Base-by-base conservation (phyloP, 2,797 vertebrate species). In the Pipistrellus kuhlii region DNA sequence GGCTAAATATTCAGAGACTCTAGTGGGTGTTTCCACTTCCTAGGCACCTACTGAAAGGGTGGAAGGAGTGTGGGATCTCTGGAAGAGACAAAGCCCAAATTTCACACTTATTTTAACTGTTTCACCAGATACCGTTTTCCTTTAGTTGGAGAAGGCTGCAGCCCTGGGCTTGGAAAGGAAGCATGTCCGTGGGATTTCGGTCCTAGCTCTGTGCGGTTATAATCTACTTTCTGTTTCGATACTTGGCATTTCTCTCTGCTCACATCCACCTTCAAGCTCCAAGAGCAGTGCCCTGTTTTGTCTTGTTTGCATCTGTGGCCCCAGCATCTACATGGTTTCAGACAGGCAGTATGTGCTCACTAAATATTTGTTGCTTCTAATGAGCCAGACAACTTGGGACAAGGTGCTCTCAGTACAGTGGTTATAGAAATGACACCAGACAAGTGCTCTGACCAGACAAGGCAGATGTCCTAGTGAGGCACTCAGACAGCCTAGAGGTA, bases 1-100 rank as follows among this genome's bases (percentile, higher is more conserved):
- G 23, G 72, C 93, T 92, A 85, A 89, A 83, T 76, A 84, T 64
- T 88, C 48, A 92, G 80, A 94, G 66, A 35, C 18, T 32, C 5
- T 46, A 46, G 41, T 59, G 46, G 73, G 41, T 88, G 66, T 93
- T 78, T 78, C 46, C 8, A 38, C 35, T 55, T 76, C 41, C 57
- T 91, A 76, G 86, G 83, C 88, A 21, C 73, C 57, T 88, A 27
- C 68, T 85, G 25, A 90, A 71, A 90, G 77, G 46, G 77, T 66
- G 15, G 84, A 88, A 82, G 88, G 83, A 59, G 51, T 84, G 66
- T 94, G 81, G 46, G 71, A 48, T 88, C 41, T 88, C 41, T 73
- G 41, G 11, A 92, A 87, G 30, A 88, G 80, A 72, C n/a, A 11
- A 48, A 95, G 88, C 15, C 51, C 77, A 94, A 73, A 71, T 46